These are phyloP conservation scores for Coptotermes formosanus DNA, from an alignment of 1,140 invertebrate genomes.

Conservation along the genomic window DNA sequence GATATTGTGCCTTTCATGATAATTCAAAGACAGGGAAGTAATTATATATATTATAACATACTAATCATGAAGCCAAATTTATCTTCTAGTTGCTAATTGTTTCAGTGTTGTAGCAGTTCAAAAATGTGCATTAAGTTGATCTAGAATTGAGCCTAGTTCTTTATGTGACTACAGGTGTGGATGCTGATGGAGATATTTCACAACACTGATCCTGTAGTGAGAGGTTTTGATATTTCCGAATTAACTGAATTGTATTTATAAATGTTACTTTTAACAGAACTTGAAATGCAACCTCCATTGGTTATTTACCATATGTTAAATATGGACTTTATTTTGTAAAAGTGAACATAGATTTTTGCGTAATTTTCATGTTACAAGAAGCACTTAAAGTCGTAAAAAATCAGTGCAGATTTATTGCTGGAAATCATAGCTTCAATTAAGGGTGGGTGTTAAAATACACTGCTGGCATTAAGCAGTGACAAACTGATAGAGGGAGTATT, in stretches of 20 bases:
- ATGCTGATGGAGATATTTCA: conserved; percentile 19
- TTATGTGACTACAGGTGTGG: conserved; percentile 19
- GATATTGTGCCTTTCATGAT: conserved; percentile 34
- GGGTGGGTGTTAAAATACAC: too few relatives aligned
- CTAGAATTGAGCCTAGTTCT: conserved; percentile 27
- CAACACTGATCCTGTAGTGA: not conserved
- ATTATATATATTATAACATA: conserved; percentile 30
- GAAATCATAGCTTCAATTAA: too few relatives aligned
- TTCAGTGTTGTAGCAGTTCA: conserved; percentile 31
- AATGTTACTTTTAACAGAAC: not conserved
- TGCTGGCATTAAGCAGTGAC: not conserved
- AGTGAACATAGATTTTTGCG: not conserved
- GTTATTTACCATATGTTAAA: not conserved
- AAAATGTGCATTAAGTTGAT: conserved; percentile 24
- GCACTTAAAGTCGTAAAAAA: conserved; percentile 9
- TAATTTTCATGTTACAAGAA: not conserved
- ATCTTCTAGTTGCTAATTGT: conserved; percentile 31
- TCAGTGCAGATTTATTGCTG: not conserved
- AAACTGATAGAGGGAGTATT: not conserved
- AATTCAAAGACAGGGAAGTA: conserved; percentile 29
- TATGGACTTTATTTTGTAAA: not conserved
- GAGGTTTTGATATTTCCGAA: conserved; percentile 29
- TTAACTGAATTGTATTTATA: conserved; percentile 19
- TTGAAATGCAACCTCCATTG: not conserved
- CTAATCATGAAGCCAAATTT: conserved; percentile 30